These are phyloP conservation scores for Semicossyphus pulcher DNA, from an alignment of 2,113 vertebrate genomes.

Conservation along the genomic window DNA sequence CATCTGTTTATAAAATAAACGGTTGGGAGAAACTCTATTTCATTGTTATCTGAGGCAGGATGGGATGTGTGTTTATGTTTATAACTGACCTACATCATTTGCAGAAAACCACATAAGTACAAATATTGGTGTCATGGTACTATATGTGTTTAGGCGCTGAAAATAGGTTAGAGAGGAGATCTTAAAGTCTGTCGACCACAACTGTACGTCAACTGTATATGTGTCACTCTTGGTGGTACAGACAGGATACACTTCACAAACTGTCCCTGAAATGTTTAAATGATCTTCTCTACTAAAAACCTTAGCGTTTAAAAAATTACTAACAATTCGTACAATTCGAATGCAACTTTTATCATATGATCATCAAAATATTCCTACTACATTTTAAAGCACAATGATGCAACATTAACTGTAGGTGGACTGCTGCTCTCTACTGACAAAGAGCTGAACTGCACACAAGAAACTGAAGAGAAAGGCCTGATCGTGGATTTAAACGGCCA, in stretches of 20 bases:
- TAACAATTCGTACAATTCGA: too few relatives aligned
- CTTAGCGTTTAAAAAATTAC: too few relatives aligned
- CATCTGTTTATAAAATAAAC: too few relatives aligned
- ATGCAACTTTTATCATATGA: too few relatives aligned
- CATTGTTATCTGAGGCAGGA: not conserved
- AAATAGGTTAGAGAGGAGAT: not conserved
- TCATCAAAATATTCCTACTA: too few relatives aligned
- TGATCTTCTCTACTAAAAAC: not conserved
- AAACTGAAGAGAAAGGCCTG: not conserved
- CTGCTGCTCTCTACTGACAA: constrained; percentile 30
- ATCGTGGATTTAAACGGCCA: not conserved
- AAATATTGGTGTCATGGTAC: not conserved
- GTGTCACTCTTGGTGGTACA: not conserved
- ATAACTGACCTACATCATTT: too few relatives aligned
- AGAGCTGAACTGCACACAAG: not conserved
- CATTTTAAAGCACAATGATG: not conserved
- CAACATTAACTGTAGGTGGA: not conserved
- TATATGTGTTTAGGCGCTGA: not conserved
- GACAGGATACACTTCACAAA: not conserved
- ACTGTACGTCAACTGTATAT: not conserved
- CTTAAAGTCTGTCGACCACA: constrained; percentile 29
- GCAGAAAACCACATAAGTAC: not conserved
- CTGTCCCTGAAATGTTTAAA: constrained; percentile 2
- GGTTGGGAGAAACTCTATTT: not conserved
- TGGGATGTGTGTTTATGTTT: not conserved